These are phyloP conservation scores for Phymorhynchus buccinoides DNA, from an alignment of 1,140 invertebrate species.

Conservation along the genomic window DNA sequence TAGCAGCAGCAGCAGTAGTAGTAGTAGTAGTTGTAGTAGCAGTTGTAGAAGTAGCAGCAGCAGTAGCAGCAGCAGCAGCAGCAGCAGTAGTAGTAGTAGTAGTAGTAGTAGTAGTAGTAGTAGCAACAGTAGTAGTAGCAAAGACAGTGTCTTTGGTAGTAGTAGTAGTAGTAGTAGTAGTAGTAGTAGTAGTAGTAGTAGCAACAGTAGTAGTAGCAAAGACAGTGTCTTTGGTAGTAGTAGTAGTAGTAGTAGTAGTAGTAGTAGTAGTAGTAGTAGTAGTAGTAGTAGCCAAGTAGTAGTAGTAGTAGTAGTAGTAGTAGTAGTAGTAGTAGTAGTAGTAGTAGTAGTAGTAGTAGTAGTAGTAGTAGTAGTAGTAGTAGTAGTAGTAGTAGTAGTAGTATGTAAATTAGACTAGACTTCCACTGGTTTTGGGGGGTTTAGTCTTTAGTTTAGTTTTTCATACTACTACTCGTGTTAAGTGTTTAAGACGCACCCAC, in stretches of 20 bases:
- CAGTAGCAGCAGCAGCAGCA: slow-evolving; percentile 20
- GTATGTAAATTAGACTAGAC: too few species aligned
- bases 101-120: slow-evolving; percentile 30
- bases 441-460: too few species aligned
- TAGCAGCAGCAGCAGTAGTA: slow-evolving; percentile 32
- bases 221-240: too few species aligned
- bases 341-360: too few species aligned
- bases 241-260: background rate
- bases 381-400: too few species aligned
- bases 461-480: too few species aligned
- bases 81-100: slow-evolving; percentile 16
- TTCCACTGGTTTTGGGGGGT: too few species aligned
- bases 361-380: too few species aligned
- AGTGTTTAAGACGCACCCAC: too few species aligned
- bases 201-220: background rate
- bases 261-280: slow-evolving; percentile 27
- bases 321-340: too few species aligned
- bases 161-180: slow-evolving; percentile 27
- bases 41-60: slow-evolving; percentile 20
- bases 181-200: slow-evolving; percentile 19
- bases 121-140: slow-evolving; percentile 14
- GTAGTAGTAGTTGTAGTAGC: slow-evolving; percentile 22
- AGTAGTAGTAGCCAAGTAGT: too few species aligned
- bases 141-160: slow-evolving; percentile 4
- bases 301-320: background rate